These are phyloP conservation scores for Thalassophryne amazonica DNA, from an alignment of 2,797 vertebrate genomes.

Conservation along the genomic window DNA sequence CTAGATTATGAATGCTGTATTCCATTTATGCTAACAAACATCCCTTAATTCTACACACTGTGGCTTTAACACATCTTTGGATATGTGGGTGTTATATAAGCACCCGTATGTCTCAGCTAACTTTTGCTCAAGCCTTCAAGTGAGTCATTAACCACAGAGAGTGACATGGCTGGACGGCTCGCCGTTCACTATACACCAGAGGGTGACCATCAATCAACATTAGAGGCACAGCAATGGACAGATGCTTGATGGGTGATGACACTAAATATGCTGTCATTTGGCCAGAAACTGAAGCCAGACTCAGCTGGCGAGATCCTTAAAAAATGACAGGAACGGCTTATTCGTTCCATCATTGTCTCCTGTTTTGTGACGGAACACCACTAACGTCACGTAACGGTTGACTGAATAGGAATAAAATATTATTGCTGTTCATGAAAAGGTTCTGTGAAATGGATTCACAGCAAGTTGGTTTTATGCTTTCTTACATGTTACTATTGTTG, in stretches of 20 bases:
- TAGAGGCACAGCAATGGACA: slow-evolving; percentile 49
- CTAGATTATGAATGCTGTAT: too few relatives aligned
- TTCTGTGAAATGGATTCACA: too few relatives aligned
- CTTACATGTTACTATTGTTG: too few relatives aligned
- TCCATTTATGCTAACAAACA: too few relatives aligned
- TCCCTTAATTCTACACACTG: too few relatives aligned
- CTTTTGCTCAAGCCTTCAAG: slow-evolving; percentile 41
- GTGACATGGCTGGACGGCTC: slow-evolving; percentile 43
- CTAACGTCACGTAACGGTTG: not conserved
- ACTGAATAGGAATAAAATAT: slow-evolving; percentile 10
- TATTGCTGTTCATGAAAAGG: not conserved
- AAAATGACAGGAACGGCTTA: slow-evolving; percentile 28
- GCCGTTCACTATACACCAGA: slow-evolving; percentile 43
- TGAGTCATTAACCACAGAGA: slow-evolving; percentile 50
- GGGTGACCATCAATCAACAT: slow-evolving; percentile 63
- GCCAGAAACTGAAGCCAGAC: slow-evolving; percentile 45
- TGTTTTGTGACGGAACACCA: too few relatives aligned
- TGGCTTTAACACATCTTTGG: too few relatives aligned
- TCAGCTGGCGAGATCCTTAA: slow-evolving; percentile 26
- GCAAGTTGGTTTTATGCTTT: too few relatives aligned
- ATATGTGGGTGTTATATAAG: not conserved
- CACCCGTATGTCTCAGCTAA: too few relatives aligned
- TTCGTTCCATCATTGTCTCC: too few relatives aligned
- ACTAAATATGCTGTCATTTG: slow-evolving; percentile 63
- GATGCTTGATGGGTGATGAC: slow-evolving; percentile 63